Percentiles rank a stretch among this genome's conserved stretches.
Evolutionary conservation across 2,113 vertebrate species (phyloP).

Genomic region (Indri indri): DNA sequence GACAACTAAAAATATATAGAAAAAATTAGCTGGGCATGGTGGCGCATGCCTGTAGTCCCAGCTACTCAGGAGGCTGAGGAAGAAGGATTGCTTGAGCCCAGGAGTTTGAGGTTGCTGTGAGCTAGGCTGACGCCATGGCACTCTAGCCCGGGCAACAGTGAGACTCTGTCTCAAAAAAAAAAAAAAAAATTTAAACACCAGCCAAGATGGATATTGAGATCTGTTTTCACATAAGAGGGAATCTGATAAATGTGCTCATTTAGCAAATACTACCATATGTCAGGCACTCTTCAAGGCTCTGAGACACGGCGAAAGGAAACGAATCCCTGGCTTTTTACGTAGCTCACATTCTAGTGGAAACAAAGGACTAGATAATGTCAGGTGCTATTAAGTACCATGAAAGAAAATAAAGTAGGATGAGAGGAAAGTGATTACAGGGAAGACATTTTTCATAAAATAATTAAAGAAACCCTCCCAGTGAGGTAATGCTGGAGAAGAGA

Average conservation of each 20-base stretch:
- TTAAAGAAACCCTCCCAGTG: background rate
- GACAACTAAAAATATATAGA: too few relatives aligned
- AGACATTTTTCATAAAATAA: background rate
- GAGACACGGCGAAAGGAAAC: background rate
- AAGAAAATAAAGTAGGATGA: background rate
- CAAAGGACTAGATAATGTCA: background rate
- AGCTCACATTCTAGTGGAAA: background rate
- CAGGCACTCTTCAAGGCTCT: background rate
- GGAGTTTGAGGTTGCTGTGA: too few relatives aligned
- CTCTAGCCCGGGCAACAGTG: too few relatives aligned
- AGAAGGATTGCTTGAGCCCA: too few relatives aligned
- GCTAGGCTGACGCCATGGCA: too few relatives aligned
- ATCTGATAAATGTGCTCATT: background rate
- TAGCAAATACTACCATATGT: background rate
- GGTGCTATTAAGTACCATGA: background rate
- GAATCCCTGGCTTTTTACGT: background rate
- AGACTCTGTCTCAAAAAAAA: too few relatives aligned
- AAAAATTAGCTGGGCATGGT: too few relatives aligned
- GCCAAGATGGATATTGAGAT: background rate
- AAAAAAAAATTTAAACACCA: background rate
- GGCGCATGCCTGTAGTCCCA: too few relatives aligned
- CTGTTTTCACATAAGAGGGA: background rate
- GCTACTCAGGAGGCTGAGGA: too few relatives aligned
- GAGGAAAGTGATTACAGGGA: background rate
- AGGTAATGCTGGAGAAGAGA: background rate